A percentile compares a stretch with the other conserved stretches of the same genome.
Evolutionary conservation across 2,888 invertebrate species (phyloP).

Genomic region (Sialis fuliginosa): DNA sequence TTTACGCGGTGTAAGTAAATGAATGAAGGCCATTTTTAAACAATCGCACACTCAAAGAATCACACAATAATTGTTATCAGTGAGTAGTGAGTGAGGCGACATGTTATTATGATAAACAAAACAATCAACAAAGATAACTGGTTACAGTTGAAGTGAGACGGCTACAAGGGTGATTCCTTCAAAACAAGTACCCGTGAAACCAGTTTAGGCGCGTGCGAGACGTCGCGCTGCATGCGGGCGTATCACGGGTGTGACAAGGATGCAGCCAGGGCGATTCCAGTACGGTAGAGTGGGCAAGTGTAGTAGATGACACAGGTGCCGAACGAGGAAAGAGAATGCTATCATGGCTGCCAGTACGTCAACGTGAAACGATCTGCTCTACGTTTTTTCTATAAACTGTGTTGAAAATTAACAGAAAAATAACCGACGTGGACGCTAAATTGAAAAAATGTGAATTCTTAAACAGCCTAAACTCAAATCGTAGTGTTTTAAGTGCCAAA

Average conservation of each 20-base stretch:
- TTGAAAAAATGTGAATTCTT: background rate
- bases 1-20: background rate
- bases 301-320: slow-evolving; percentile 1
- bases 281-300: slow-evolving; percentile 4
- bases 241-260: slow-evolving; percentile 1
- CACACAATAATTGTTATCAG: background rate
- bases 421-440: background rate
- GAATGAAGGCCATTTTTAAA: background rate
- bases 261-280: slow-evolving; percentile 5
- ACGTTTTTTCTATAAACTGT: background rate
- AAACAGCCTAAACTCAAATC: background rate
- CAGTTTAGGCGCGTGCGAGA: background rate
- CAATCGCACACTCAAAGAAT: background rate
- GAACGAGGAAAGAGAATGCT: slow-evolving; percentile 2
- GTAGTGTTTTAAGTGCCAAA: slow-evolving; percentile 1
- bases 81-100: background rate
- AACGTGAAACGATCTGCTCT: background rate
- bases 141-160: background rate
- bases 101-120: background rate
- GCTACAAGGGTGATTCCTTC: slow-evolving; percentile 3
- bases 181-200: background rate
- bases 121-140: background rate
- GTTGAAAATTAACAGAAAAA: slow-evolving; percentile 1
- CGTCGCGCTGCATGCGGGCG: background rate
- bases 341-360: slow-evolving; percentile 5